Conservation (phyloP, 2,113 vertebrate species). For the Phrynosoma platyrhinos region DNA sequence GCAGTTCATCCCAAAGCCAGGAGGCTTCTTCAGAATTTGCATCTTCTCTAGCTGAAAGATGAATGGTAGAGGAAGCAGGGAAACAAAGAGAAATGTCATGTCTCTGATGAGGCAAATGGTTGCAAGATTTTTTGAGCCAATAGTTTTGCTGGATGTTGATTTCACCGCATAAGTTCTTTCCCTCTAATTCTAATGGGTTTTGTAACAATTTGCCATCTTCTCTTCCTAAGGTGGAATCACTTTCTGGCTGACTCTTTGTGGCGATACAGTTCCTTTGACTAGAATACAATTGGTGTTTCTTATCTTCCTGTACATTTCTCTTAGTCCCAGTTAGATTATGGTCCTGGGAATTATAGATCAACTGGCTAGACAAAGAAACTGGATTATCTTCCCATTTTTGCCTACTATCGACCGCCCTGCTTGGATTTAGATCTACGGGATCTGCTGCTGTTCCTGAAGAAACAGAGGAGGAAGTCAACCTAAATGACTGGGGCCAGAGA, state of each 20-base stretch:
- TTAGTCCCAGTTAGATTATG: conserved; percentile 48
- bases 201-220: conserved; percentile 31
- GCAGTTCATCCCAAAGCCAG: conserved; percentile 77
- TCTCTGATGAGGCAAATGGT: conserved; percentile 13
- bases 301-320: conserved; percentile 26
- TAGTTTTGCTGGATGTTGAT: conserved; percentile 25
- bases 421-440: conserved; percentile 56
- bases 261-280: accelerated
- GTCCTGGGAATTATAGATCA: conserved; percentile 34
- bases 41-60: background rate
- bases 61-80: conserved; percentile 23
- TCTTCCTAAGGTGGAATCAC: conserved; percentile 27
- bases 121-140: conserved; percentile 35
- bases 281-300: conserved; percentile 13
- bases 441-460: conserved; percentile 64
- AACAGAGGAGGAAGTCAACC: conserved; percentile 74
- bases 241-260: conserved; percentile 20
- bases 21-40: conserved; percentile 44
- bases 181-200: conserved; percentile 37
- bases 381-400: background rate
- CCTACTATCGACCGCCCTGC: conserved; percentile 43
- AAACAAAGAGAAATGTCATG: background rate
- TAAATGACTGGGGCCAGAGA: conserved; percentile 77
- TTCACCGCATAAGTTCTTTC: conserved; percentile 31
- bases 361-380: background rate